Base-by-base conservation (phyloP, 2,797 vertebrate genomes). In the Acipenser ruthenus region DNA sequence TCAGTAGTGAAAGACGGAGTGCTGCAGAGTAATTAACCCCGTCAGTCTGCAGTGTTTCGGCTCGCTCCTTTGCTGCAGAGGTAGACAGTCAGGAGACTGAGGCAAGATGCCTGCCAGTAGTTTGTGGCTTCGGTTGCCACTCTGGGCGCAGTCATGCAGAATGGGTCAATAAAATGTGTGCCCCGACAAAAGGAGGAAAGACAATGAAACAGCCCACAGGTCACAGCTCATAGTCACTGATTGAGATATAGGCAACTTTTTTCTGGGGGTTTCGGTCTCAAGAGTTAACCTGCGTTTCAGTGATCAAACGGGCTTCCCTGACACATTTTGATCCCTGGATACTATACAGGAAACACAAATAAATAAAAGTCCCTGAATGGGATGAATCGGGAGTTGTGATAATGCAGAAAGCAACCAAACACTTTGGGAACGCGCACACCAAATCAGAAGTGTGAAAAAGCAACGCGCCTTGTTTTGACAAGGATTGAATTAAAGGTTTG, bases 131-230 rank as follows among this genome's bases (percentile, higher is more conserved):
- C 60, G 71, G 77, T 83, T 83, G 77, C 70, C 72, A 75, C 80
- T 77, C 76, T 79, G 78, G 71, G 71, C 73, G 78, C 76, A 78
- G 67, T 80, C 79, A 83, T 50, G 71, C 77, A 75, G 79, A 84
- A 85, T 82, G 72, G 76, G 78, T 81, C 83, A 83, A 77, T 78
- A 79, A 83, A 84, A 80, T 81, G 79, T 79, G 77, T 84, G 84
- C 84, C 79, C 82, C 79, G 75, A 77, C 78, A 78, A 80, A 87
- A 79, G 84, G 75, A 67, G 76, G 70, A 64, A 77, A 81, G 77
- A 90, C 86, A 89, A 89, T 88, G 74, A 83, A 87, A 82, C 86
- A 83, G 88, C 83, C 83, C 80, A 74, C 53, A 62, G 86, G 88
- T 83, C 87, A 88, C 74, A 86, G 86, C 86, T 89, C 85, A 75